Conservation (phyloP, 2,888 invertebrate species). For the Drosophila subquinaria region DNA sequence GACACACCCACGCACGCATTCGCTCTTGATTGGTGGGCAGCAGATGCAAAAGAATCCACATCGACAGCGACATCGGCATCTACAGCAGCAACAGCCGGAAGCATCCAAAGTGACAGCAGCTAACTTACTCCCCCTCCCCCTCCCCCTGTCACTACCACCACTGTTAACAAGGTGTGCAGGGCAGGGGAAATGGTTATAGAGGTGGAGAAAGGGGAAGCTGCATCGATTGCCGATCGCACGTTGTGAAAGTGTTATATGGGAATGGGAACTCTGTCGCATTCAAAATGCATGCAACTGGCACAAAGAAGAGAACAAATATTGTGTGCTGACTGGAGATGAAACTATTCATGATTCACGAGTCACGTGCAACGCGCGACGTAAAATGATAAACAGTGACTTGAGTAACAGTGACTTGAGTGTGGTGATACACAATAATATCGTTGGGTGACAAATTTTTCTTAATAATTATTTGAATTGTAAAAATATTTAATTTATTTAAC, state of each 20-base stretch:
- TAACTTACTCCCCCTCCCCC: slow-evolving; percentile 6
- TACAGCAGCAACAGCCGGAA: slow-evolving; percentile 51
- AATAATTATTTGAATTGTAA: no score
- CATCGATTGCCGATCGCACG: slow-evolving; percentile 56
- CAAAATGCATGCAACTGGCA: slow-evolving; percentile 47
- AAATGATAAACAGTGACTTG: slow-evolving; percentile 14
- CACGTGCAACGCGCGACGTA: neutral
- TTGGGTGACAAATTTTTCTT: no score
- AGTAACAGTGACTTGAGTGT: neutral
- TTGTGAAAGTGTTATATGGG: slow-evolving; percentile 61
- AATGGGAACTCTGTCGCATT: slow-evolving; percentile 28
- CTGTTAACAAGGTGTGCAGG: slow-evolving; percentile 1
- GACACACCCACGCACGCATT: slow-evolving; percentile 54
- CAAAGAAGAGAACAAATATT: slow-evolving; percentile 35
- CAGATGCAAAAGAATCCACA: slow-evolving; percentile 74
- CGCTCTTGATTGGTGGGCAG: slow-evolving; percentile 82
- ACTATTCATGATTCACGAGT: slow-evolving; percentile 12
- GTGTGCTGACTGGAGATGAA: slow-evolving; percentile 19
- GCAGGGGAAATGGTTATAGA: neutral
- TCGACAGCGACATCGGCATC: slow-evolving; percentile 69
- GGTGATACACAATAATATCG: neutral
- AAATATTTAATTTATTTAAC: no score
- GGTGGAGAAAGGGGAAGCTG: neutral
- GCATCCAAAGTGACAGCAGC: slow-evolving; percentile 49
- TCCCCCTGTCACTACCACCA: neutral